Evolutionary conservation across 1,140 invertebrate species (phyloP).

Genomic region (Steinernema khuongi): DNA sequence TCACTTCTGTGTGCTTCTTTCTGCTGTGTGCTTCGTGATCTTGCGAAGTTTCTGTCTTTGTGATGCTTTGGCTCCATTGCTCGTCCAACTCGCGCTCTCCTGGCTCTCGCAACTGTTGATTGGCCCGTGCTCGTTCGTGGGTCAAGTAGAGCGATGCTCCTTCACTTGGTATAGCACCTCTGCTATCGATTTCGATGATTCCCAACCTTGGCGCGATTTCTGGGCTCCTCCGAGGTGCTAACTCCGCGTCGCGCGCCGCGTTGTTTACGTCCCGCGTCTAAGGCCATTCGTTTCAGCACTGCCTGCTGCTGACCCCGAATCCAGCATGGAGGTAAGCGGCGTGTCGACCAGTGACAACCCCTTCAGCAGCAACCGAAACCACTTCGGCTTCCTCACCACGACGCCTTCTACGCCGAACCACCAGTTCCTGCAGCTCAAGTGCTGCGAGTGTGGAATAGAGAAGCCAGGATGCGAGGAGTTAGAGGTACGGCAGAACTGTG

Average conservation of each 20-base stretch:
- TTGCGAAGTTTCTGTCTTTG: too few relatives aligned
- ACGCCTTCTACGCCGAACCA: neutral
- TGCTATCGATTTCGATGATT: too few relatives aligned
- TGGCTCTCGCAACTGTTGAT: too few relatives aligned
- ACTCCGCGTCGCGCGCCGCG: neutral
- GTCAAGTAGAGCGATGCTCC: too few relatives aligned
- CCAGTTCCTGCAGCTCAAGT: constrained; percentile 23
- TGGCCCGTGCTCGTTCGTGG: too few relatives aligned
- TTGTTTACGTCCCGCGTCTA: neutral
- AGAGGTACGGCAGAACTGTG: constrained; percentile 15
- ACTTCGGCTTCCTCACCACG: neutral
- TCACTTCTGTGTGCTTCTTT: too few relatives aligned
- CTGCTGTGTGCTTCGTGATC: too few relatives aligned
- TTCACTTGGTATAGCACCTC: too few relatives aligned
- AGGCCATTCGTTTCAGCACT: neutral
- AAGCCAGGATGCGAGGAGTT: constrained; percentile 34
- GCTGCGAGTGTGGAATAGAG: constrained; percentile 32
- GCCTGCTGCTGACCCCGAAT: neutral
- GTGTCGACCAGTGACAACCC: neutral
- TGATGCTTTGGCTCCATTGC: too few relatives aligned
- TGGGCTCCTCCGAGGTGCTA: neutral
- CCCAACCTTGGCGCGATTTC: too few relatives aligned
- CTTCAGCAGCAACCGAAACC: constrained; percentile 7
- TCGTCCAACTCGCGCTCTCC: too few relatives aligned
- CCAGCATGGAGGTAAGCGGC: neutral